A percentile compares a stretch with the other conserved stretches of the same genome.
These are phyloP conservation scores for Tamandua tetradactyla DNA, from an alignment of 2,797 vertebrate genomes.

Conservation along the genomic window DNA sequence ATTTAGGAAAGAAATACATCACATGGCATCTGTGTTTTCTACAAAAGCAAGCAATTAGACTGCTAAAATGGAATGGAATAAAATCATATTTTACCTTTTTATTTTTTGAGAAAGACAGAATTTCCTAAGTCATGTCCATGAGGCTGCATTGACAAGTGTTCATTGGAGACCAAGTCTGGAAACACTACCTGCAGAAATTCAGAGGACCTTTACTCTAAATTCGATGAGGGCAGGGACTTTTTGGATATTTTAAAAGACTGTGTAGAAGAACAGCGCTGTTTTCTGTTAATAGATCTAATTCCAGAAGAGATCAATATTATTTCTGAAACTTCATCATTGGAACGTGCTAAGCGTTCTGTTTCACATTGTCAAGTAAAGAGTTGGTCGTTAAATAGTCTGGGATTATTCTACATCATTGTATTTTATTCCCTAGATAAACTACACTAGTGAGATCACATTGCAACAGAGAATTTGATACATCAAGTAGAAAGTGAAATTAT, in stretches of 20 bases:
- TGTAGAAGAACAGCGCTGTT: not conserved
- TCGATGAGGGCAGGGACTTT: not conserved
- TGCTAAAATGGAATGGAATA: not conserved
- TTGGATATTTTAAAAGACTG: not conserved
- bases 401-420: slow-evolving; percentile 24
- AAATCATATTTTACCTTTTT: not conserved
- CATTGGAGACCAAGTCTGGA: not conserved
- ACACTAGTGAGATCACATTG: not conserved
- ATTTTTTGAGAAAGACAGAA: not conserved
- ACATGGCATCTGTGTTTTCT: not conserved
- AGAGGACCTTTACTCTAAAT: not conserved
- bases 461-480: slow-evolving; percentile 21
- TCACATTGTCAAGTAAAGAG: not conserved
- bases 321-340: slow-evolving; percentile 27
- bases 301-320: not conserved
- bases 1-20: not conserved
- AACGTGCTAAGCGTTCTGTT: not conserved
- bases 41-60: not conserved
- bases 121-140: not conserved
- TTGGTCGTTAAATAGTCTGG: not conserved
- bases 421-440: slow-evolving; percentile 33
- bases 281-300: not conserved
- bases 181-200: not conserved
- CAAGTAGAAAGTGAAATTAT: slow-evolving; percentile 42
- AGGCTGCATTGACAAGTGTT: not conserved